Percentiles rank a stretch among this genome's conserved stretches.
Evolutionary conservation across 2,888 invertebrate species (phyloP).

Genomic region (Ectemnius cavifrons): DNA sequence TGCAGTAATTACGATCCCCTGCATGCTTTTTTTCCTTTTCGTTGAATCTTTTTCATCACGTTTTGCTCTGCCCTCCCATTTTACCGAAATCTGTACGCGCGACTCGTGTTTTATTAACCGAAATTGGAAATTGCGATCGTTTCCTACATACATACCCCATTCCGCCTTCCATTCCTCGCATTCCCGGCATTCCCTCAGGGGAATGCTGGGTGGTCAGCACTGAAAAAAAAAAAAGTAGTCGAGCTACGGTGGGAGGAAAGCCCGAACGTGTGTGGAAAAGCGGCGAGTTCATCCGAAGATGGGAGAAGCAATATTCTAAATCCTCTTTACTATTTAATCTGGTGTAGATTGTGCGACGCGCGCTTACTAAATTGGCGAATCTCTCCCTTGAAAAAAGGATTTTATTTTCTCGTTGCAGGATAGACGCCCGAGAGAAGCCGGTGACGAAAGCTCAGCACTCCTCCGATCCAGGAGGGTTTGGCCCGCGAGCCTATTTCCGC

Average conservation of each 20-base stretch:
- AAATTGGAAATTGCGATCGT: conserved; percentile 49
- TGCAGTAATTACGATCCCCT: no score
- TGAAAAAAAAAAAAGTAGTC: no score
- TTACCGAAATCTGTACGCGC: conserved; percentile 33
- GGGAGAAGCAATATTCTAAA: no score
- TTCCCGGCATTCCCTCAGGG: not conserved
- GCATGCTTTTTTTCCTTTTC: not conserved
- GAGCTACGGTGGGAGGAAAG: no score
- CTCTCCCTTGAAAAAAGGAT: no score
- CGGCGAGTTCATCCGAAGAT: no score
- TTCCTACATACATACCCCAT: conserved; percentile 42
- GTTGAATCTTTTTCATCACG: not conserved
- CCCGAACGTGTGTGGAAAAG: no score
- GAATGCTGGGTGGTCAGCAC: no score
- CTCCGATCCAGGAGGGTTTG: conserved; percentile 92
- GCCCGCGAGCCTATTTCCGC: conserved; percentile 90
- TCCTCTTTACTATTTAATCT: no score
- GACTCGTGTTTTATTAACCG: conserved; percentile 50
- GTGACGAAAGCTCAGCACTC: conserved; percentile 89
- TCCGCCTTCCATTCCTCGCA: not conserved
- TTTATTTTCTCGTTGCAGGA: conserved; percentile 79
- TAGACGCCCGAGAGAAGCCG: conserved; percentile 92
- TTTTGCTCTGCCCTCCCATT: not conserved
- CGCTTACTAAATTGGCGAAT: no score
- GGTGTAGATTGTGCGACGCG: no score